Percentiles rank a stretch among this genome's conserved stretches.
Conservation (phyloP, 2,113 vertebrate genomes). For the Ictalurus furcatus region DNA sequence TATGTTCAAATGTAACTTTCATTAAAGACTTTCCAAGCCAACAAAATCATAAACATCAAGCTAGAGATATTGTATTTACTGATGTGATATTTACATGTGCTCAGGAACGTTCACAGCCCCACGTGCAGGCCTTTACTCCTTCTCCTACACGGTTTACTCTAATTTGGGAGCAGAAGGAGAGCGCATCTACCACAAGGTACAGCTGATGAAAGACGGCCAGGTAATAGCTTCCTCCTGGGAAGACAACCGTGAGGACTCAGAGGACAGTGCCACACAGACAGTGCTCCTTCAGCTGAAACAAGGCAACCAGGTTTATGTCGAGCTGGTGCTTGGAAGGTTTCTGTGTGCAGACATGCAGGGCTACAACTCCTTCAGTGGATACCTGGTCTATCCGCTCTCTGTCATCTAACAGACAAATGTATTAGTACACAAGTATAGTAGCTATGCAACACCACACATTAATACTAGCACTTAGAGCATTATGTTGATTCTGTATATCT, state of each 20-base stretch:
- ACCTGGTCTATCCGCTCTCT: constrained; percentile 64
- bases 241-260: constrained; percentile 67
- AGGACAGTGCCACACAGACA: constrained; percentile 68
- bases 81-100: neutral
- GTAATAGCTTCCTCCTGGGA: constrained; percentile 61
- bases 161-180: neutral
- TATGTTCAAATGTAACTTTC: neutral
- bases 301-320: constrained; percentile 68
- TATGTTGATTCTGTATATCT: neutral
- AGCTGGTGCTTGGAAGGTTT: constrained; percentile 62
- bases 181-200: constrained; percentile 67
- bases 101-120: constrained; percentile 70
- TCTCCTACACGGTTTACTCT: constrained; percentile 66
- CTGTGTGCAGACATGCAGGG: constrained; percentile 58
- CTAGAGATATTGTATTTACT: neutral
- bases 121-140: constrained; percentile 60
- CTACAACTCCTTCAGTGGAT: constrained; percentile 69
- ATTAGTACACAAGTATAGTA: neutral
- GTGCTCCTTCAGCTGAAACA: constrained; percentile 58
- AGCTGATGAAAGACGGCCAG: constrained; percentile 60
- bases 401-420: neutral
- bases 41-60: neutral
- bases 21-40: neutral
- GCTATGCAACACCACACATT: neutral
- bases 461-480: neutral